These are phyloP conservation scores for Apodemia duryi DNA, from an alignment of 2,888 invertebrate species.

Conservation along the genomic window DNA sequence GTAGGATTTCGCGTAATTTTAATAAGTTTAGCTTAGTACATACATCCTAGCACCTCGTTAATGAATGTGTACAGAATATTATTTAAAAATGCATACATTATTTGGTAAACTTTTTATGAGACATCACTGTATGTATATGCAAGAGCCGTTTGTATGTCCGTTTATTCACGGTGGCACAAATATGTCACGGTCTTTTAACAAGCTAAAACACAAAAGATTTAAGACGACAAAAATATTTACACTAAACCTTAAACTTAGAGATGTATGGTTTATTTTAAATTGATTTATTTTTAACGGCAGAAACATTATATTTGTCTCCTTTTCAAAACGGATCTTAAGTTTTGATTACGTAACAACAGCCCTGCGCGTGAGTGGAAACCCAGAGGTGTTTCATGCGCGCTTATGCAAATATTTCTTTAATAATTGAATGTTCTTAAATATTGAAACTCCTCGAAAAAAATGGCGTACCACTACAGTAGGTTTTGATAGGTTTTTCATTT, in stretches of 20 bases:
- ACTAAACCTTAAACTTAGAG: constrained; percentile 17
- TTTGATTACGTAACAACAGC: constrained; percentile 58
- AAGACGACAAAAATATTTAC: constrained; percentile 11
- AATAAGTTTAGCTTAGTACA: too few relatives aligned
- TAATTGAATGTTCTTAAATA: constrained; percentile 22
- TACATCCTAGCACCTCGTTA: too few relatives aligned
- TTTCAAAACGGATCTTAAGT: constrained; percentile 50
- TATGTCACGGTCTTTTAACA: constrained; percentile 55
- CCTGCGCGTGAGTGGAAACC: constrained; percentile 64
- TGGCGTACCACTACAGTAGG: too few relatives aligned
- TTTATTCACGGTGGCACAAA: constrained; percentile 70
- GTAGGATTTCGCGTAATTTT: too few relatives aligned
- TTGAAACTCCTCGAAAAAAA: too few relatives aligned
- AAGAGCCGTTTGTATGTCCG: constrained; percentile 53
- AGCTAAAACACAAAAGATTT: constrained; percentile 23
- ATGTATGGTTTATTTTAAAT: constrained; percentile 32
- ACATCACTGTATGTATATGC: constrained; percentile 48
- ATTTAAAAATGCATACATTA: neutral
- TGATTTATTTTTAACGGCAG: constrained; percentile 18
- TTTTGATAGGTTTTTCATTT: too few relatives aligned
- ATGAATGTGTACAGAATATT: too few relatives aligned
- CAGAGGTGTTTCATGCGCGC: constrained; percentile 43
- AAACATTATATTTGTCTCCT: constrained; percentile 31
- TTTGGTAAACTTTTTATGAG: constrained; percentile 19
- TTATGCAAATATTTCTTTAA: constrained; percentile 59